phyloP scores from a whole-genome alignment of 2,888 invertebrate species.

The Ashinkailepas kermadecensis region DNA sequence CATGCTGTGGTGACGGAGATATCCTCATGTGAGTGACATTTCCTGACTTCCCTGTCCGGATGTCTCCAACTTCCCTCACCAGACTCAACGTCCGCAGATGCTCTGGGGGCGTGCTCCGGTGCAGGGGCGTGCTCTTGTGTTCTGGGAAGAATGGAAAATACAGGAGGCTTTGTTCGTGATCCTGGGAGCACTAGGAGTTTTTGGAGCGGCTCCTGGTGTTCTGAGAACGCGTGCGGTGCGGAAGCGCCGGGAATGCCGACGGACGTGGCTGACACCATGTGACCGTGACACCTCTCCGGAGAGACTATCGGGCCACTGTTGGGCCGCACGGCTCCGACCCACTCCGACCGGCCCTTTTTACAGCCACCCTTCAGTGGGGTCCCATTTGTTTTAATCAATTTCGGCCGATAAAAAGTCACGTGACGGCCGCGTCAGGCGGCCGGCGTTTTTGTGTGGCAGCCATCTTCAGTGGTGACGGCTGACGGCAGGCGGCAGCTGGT shows the following conservation, averaged over 20 bases:
- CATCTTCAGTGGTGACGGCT: background rate
- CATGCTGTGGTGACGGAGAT: background rate
- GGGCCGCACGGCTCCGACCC: background rate
- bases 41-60: too few relatives aligned
- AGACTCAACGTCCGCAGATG: too few relatives aligned
- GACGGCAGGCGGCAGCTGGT: background rate
- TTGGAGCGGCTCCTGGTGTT: too few relatives aligned
- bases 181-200: too few relatives aligned
- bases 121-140: too few relatives aligned
- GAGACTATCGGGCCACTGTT: background rate
- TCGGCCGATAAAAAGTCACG: constrained; percentile 14
- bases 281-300: background rate
- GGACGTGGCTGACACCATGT: background rate
- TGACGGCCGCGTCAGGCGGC: background rate
- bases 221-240: too few relatives aligned
- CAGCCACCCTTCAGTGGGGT: constrained; percentile 1
- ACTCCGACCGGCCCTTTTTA: background rate
- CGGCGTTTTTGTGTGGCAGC: background rate
- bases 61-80: too few relatives aligned
- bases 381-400: constrained; percentile 20
- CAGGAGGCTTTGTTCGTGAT: too few relatives aligned
- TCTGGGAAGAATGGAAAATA: too few relatives aligned
- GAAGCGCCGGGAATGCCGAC: background rate
- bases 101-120: too few relatives aligned
- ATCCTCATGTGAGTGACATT: too few relatives aligned